Conservation (phyloP, 2,797 vertebrate genomes). For the Protonibea diacanthus region DNA sequence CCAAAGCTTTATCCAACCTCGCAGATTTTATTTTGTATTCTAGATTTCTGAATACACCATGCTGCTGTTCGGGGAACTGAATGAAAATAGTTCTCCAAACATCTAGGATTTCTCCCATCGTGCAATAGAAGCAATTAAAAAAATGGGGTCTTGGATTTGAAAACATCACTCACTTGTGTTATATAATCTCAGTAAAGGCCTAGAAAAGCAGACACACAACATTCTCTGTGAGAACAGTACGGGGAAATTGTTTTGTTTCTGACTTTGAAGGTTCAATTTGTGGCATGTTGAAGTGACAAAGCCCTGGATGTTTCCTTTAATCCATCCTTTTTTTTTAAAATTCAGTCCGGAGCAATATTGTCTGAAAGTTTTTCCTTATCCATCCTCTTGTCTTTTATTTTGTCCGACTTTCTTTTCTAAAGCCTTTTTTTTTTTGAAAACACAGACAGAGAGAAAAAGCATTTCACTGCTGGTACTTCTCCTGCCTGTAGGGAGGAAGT, state of each 20-base stretch:
- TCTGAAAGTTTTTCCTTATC: constrained; percentile 25
- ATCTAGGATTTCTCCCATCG: not conserved
- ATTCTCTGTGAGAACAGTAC: not conserved
- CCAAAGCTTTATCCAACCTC: not conserved
- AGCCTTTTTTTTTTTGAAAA: not conserved
- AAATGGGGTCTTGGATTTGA: not conserved
- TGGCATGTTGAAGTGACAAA: constrained; percentile 18
- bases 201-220: constrained; percentile 12
- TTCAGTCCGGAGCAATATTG: not conserved
- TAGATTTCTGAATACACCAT: not conserved
- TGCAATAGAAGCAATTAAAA: constrained; percentile 7
- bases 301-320: constrained; percentile 7
- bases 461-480: not conserved
- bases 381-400: constrained; percentile 9
- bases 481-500: constrained; percentile 51
- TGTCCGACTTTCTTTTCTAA: constrained; percentile 2
- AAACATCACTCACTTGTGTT: constrained; percentile 14
- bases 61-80: not conserved
- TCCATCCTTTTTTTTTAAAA: not conserved
- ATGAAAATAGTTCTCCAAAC: constrained; percentile 4
- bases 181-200: constrained; percentile 19
- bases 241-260: constrained; percentile 1
- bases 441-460: constrained; percentile 27
- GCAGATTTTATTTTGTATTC: not conserved
- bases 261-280: constrained; percentile 8